Base-by-base conservation (phyloP, 2,113 vertebrate genomes). In the Tetraodon nigroviridis region DNA sequence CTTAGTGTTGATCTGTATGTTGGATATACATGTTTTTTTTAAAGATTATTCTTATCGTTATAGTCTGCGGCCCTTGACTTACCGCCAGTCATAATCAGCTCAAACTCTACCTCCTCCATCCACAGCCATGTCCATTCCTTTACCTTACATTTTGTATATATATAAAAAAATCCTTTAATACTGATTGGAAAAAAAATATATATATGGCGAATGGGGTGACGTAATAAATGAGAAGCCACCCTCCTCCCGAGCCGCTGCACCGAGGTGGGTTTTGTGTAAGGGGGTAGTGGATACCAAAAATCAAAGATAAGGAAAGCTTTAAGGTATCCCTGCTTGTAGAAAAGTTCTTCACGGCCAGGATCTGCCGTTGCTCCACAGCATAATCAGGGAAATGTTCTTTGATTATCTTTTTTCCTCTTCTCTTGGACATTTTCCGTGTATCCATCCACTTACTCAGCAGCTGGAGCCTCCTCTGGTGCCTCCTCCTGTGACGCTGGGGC, bases 271-370 rank as follows among this genome's bases (percentile, higher is more conserved):
- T 92, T 92, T 94, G 91, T 86, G 69, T 66, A 58, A 55, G 44
- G 61, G 64, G 47, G 60, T 61, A 67, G 73, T 63, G 60, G 80
- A 74, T 65, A 73, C 64, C 79, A 85, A 82, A 73, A 67, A 79
- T 58, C 77, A 81, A 87, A 73, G 64, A 78, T 60, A 78, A 87
- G 61, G 76, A 91, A 86, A 82, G 79, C 84, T 92, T 94, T 90
- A 92, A 95, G 95, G 93, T 92, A 92, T 96, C 94, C 94, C 93
- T 93, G 93, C 92, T 93, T 92, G 92, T 92, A 91, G 92, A 93
- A 90, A 90, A 93, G 93, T 94, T 94, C 93, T 95, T 92, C 90
- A 90, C 89, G 92, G 92, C 92, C 93, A 92, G 85, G 88, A 91
- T 85, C 90, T 93, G 93, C 93, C 92, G 84, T 89, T 91, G 90